These are phyloP conservation scores for Puffinus mauretanicus DNA, from an alignment of 2,113 vertebrate genomes.

Conservation along the genomic window DNA sequence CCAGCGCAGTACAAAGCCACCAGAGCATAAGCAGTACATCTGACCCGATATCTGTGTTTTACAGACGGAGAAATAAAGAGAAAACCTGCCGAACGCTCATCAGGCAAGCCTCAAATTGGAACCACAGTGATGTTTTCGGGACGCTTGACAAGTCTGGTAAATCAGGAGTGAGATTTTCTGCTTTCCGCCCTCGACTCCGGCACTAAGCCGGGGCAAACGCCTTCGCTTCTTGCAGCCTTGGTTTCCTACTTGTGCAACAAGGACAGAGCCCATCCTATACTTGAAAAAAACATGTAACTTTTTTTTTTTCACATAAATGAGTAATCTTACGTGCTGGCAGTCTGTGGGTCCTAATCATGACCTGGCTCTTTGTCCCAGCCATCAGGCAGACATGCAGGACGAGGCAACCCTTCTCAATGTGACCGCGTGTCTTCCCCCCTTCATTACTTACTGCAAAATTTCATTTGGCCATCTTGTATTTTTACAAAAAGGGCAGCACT, in stretches of 20 bases:
- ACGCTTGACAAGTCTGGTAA: accelerated
- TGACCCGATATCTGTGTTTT: not conserved
- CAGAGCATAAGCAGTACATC: no score
- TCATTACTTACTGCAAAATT: not conserved
- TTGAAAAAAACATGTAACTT: not conserved
- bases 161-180: accelerated
- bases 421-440: not conserved
- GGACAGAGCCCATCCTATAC: accelerated
- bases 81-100: not conserved
- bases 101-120: not conserved
- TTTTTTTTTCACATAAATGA: not conserved
- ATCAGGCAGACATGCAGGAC: not conserved
- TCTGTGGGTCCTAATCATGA: not conserved
- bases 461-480: not conserved
- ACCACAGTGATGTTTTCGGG: not conserved
- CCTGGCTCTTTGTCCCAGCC: not conserved
- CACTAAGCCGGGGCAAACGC: not conserved
- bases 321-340: not conserved
- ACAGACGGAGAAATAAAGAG: not conserved
- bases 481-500: not conserved
- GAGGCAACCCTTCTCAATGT: not conserved
- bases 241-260: not conserved
- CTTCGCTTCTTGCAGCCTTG: accelerated
- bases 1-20: not conserved
- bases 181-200: not conserved